These are phyloP conservation scores for Folsomia manolachei DNA, from an alignment of 2,888 invertebrate genomes.

Conservation along the genomic window DNA sequence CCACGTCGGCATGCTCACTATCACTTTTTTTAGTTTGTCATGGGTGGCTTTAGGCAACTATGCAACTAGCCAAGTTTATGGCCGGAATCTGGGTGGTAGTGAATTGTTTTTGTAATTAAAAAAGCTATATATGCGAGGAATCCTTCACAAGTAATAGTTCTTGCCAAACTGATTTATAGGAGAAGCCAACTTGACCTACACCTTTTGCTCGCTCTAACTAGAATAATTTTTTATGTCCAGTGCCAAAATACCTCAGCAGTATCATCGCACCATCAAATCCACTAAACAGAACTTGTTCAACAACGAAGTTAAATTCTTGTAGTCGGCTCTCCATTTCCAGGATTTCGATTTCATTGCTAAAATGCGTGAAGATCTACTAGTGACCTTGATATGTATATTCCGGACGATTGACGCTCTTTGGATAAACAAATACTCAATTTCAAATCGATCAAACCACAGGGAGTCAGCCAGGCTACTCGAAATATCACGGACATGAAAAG, in stretches of 20 bases:
- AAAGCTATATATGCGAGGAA: neutral
- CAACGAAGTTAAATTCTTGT: neutral
- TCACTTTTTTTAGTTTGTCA: neutral
- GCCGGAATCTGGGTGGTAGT: neutral
- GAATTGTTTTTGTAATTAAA: neutral
- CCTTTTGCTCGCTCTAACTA: too few relatives aligned
- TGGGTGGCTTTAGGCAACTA: too few relatives aligned
- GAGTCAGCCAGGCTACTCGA: neutral
- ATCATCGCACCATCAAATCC: neutral
- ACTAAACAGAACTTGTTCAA: neutral
- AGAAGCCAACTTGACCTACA: neutral
- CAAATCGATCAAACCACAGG: neutral
- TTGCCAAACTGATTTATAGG: neutral
- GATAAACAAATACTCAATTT: neutral
- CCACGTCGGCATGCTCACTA: neutral
- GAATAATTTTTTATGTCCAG: too few relatives aligned
- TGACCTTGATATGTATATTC: neutral
- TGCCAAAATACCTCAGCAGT: too few relatives aligned
- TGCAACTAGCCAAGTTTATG: neutral
- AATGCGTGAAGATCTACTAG: neutral
- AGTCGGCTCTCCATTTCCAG: neutral
- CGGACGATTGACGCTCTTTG: neutral
- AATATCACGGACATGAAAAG: neutral
- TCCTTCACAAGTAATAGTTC: neutral
- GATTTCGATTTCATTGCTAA: neutral